Evolutionary conservation across 2,113 vertebrate species (phyloP), one percentile per base, ranked within the genome.

Genomic region (Phalacrocorax carbo): DNA sequence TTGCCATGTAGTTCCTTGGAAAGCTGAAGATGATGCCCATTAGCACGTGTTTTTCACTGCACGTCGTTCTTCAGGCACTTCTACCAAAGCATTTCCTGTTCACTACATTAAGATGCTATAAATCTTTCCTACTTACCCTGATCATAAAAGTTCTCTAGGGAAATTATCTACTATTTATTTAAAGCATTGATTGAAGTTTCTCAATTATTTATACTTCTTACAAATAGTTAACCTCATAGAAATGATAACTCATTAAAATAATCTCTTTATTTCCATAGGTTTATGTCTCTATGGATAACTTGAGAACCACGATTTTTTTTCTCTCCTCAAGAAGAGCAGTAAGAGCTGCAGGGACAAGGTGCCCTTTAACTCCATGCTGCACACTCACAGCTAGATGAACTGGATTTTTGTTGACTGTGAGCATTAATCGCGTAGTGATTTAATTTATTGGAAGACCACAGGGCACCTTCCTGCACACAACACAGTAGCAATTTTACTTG

Each of bases 91-190:
- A 9, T 75, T 82, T 89, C 51, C 52, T 76, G 36, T 42, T 92
- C 51, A 69, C 27, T 72, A 57, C 20, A 62, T 82, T 54, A 88
- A 82, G 48, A 44, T 36, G 42, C 36, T 61, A 81, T 42, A 93
- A 90, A 90, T 80, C 77, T 80, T 90, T 93, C n/a, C 73, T n/a
- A 65, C 69, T 92, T 78, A 61, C 58, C n/a, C 55, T 60, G 26
- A 82, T 75, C 66, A 40, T 61, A 73, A 70, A 57, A 62, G 40
- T 57, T 48, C 72, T 44, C 77, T 26, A 54, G 36, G 54, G 69
- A 62, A 86, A 48, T 69, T 46, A 80, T 82, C 52, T 64, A 30
- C 49, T 92, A 42, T 88, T 90, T 97, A 93, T 87, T 95, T 94
- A 94, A 97, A 82, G 19, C 49, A 94, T 21, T 88, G 75, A 94